A percentile compares a stretch with the other conserved stretches of the same genome.
Conservation (phyloP, 2,113 vertebrate species). For the Gallinago jamesoni region DNA sequence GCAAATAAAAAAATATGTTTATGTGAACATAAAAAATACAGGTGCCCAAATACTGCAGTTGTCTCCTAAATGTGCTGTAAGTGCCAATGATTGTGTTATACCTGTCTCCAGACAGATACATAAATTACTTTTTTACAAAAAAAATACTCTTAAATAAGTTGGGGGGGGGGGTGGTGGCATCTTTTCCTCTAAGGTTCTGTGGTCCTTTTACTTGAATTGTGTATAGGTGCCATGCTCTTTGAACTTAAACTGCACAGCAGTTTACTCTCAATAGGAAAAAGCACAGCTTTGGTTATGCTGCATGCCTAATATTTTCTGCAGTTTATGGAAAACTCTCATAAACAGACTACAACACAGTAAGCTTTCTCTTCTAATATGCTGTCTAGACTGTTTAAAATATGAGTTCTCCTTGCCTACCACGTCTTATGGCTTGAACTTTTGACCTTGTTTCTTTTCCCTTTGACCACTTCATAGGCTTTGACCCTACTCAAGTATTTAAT, state of each 20-base stretch:
- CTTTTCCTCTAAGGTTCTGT: background rate
- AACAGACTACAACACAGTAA: conserved; percentile 55
- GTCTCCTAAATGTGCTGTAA: conserved; percentile 10
- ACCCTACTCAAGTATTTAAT: conserved; percentile 32
- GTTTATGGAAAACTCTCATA: conserved; percentile 60
- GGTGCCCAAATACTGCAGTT: conserved; percentile 9
- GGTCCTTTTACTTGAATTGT: background rate
- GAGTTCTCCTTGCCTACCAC: conserved; percentile 47
- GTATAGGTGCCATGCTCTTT: background rate
- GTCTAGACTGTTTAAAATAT: conserved; percentile 73
- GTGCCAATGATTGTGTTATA: background rate
- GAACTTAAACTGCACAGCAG: conserved; percentile 10
- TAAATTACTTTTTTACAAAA: background rate
- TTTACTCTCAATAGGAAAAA: conserved; percentile 10
- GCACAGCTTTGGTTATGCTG: conserved; percentile 37
- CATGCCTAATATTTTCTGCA: conserved; percentile 59
- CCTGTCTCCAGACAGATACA: background rate
- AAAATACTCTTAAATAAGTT: background rate
- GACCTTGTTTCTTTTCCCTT: conserved; percentile 63
- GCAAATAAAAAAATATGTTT: conserved; percentile 49
- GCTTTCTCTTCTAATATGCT: conserved; percentile 62
- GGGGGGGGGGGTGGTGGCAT: background rate
- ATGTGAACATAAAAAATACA: conserved; percentile 46
- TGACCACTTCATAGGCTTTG: conserved; percentile 36
- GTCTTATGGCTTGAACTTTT: conserved; percentile 66